Evolutionary conservation across 2,888 invertebrate genomes (phyloP), one percentile per base, ranked within the genome.

Genomic region (Nomada hirtipes): DNA sequence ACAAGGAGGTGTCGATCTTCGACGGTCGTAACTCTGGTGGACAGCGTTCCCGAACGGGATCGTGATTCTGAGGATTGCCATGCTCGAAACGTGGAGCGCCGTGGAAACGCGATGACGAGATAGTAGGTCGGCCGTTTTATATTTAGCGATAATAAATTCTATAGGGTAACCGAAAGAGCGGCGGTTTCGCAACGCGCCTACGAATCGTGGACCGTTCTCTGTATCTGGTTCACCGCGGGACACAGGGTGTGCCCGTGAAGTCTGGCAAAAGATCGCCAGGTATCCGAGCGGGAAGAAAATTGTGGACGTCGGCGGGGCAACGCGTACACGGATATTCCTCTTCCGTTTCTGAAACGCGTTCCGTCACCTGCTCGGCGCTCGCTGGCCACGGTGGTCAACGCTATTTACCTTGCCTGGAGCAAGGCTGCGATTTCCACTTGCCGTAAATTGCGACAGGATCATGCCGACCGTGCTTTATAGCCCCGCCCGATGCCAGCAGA

Each of bases 391-490:
- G 79, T 88, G 83, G 85, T 85, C 85, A 79, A 83, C 82, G 84
- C 77, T 85, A 86, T 86, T 87, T 87, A 91, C 91, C 91, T 91
- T 91, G 91, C 91, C 90, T 90, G 86, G 89, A 91, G 92, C 92
- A 92, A 92, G 92, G 91, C 89, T 91, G 90, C 86, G 89, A 90
- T 91, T 91, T 90, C 90, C 89, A 89, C 87, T 70, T 70, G 86
- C 87, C 86, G 89, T 88, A 89, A 89, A 89, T 91, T 91, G 89
- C 89, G 86, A 91, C 87, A 89, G 88, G 85, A 85, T 88, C 79
- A 72, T 80, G 78, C 76, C 74, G 79, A 55, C 70, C 79, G 77
- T 71, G 80, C 52, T 82, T 81, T 80, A 82, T 64, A 82, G 75
- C 76, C 76, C 75, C 64, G 60, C 59, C 64, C 68, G 77, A 64